These are phyloP conservation scores for Sylvia atricapilla DNA, from an alignment of 2,113 vertebrate species.

Conservation along the genomic window DNA sequence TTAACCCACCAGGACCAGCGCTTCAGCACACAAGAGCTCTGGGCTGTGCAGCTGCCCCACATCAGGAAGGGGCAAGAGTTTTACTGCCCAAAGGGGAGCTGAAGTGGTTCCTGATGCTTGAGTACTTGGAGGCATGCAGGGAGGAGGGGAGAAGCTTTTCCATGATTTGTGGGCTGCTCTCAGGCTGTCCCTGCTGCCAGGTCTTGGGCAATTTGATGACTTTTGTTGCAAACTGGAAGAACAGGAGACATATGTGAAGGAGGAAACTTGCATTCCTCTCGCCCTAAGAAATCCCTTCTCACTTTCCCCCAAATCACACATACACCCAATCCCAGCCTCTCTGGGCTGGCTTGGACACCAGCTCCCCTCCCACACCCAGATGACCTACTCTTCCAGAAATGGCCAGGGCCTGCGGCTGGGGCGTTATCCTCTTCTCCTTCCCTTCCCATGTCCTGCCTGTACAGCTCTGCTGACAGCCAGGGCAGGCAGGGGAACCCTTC, in stretches of 20 bases:
- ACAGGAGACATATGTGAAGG: conserved; percentile 64
- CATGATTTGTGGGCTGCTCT: conserved; percentile 8
- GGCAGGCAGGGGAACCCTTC: background rate
- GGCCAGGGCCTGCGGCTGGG: background rate
- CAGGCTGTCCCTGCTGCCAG: conserved; percentile 42
- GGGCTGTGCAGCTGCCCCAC: background rate
- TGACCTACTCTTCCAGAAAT: conserved; percentile 61
- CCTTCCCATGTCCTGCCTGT: background rate
- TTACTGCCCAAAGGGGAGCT: background rate
- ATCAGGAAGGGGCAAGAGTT: background rate
- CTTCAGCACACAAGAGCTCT: background rate
- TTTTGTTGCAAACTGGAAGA: conserved; percentile 60
- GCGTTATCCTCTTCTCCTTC: conserved; percentile 43
- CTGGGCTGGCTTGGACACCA: conserved; percentile 54
- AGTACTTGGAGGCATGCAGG: background rate
- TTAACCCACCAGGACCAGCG: background rate
- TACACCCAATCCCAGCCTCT: conserved; percentile 66
- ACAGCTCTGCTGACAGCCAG: background rate
- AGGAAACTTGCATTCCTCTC: conserved; percentile 69
- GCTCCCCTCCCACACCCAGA: conserved; percentile 64
- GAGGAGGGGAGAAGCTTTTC: conserved; percentile 35
- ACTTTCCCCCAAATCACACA: conserved; percentile 68
- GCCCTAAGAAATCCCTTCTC: conserved; percentile 65
- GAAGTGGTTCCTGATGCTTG: background rate
- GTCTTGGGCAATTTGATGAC: conserved; percentile 62